phyloP scores from a whole-genome alignment of 2,113 vertebrate species.

The Phaethornis superciliosus region DNA sequence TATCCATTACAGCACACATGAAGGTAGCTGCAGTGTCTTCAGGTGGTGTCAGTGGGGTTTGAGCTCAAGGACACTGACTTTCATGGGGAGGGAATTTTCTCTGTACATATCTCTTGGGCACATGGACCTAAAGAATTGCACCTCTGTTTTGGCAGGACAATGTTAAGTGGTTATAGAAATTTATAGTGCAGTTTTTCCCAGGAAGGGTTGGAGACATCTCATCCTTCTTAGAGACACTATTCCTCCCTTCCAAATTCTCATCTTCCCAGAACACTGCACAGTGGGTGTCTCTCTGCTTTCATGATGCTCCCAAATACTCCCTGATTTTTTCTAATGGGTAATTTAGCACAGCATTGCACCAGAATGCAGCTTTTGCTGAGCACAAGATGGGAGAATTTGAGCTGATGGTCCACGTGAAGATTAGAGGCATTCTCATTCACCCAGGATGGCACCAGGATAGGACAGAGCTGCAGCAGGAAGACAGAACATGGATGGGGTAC shows the following conservation, averaged over 20 bases:
- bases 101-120: background rate
- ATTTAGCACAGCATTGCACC: background rate
- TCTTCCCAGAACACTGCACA: background rate
- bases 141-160: background rate
- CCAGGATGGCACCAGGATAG: too few relatives aligned
- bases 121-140: background rate
- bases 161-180: background rate
- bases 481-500: background rate
- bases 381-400: background rate
- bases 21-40: background rate
- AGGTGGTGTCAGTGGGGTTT: background rate
- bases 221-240: background rate
- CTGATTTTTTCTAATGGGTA: background rate
- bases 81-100: background rate
- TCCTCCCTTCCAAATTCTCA: background rate
- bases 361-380: background rate
- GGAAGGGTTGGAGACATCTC: background rate
- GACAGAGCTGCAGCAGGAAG: background rate
- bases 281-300: background rate
- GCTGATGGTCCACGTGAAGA: background rate
- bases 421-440: background rate
- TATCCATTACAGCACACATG: background rate
- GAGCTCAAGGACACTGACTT: background rate
- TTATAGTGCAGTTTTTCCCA: background rate
- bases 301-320: accelerated